These are phyloP conservation scores for Macrobrachium nipponense DNA, from an alignment of 1,140 invertebrate genomes.

Conservation along the genomic window DNA sequence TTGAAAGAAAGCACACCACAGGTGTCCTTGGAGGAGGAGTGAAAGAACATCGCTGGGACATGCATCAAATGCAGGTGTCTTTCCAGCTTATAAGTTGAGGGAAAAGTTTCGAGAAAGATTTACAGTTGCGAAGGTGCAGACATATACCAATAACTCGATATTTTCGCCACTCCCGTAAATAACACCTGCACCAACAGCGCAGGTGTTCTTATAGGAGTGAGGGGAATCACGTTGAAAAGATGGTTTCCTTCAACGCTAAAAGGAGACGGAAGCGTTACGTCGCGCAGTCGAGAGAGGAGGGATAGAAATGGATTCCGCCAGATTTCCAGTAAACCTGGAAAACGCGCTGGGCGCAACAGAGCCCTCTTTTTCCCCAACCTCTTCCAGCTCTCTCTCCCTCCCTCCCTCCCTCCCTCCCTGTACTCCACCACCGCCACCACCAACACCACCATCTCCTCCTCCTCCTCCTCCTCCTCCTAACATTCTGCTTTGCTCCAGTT, in stretches of 20 bases:
- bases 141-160: too few species aligned
- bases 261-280: background rate
- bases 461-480: constrained; percentile 6
- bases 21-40: too few species aligned
- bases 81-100: too few species aligned
- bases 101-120: too few species aligned
- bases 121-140: too few species aligned
- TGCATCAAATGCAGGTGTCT: too few species aligned
- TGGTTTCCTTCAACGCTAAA: too few species aligned
- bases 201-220: background rate
- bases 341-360: constrained; percentile 18
- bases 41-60: too few species aligned
- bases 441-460: background rate
- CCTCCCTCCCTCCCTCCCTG: background rate
- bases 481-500: constrained; percentile 21
- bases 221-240: background rate
- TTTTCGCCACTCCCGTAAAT: too few species aligned
- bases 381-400: background rate
- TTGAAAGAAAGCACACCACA: too few species aligned
- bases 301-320: background rate
- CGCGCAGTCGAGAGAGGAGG: background rate
- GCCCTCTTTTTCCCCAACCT: background rate
- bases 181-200: too few species aligned
- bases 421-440: background rate
- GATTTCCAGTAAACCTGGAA: constrained; percentile 2